phyloP scores from a whole-genome alignment of 2,113 vertebrate species.

The Pachycephala philippinensis region DNA sequence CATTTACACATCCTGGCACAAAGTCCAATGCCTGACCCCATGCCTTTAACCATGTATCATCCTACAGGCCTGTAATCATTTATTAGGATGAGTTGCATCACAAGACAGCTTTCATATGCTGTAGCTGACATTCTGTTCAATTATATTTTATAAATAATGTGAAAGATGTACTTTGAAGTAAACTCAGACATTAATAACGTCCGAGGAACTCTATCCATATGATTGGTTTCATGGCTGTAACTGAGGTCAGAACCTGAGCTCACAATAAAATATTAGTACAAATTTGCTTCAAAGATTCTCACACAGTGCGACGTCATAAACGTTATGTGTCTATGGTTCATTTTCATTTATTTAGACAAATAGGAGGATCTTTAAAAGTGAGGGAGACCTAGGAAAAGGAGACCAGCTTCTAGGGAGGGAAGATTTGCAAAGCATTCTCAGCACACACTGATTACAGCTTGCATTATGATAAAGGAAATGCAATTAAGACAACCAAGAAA shows the following conservation, averaged over 20 bases:
- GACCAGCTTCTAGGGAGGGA: neutral
- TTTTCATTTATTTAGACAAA: neutral
- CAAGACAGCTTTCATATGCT: neutral
- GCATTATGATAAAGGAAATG: neutral
- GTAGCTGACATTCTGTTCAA: neutral
- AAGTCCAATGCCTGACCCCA: neutral
- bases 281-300: neutral
- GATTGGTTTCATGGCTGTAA: neutral
- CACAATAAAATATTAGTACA: neutral
- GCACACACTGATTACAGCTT: neutral
- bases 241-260: neutral
- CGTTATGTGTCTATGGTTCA: fast-evolving
- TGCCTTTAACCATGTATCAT: neutral
- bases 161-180: neutral
- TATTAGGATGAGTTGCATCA: neutral
- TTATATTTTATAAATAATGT: neutral
- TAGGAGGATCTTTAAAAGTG: neutral
- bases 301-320: neutral
- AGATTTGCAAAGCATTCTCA: neutral
- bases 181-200: neutral
- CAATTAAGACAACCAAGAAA: neutral
- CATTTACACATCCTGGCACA: neutral
- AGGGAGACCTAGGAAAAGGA: neutral
- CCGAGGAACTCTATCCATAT: fast-evolving
- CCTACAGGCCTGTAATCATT: neutral